Evolutionary conservation across 1,140 invertebrate species (phyloP), one percentile per base, ranked within the genome.

Genomic region (Ericerus pela): DNA sequence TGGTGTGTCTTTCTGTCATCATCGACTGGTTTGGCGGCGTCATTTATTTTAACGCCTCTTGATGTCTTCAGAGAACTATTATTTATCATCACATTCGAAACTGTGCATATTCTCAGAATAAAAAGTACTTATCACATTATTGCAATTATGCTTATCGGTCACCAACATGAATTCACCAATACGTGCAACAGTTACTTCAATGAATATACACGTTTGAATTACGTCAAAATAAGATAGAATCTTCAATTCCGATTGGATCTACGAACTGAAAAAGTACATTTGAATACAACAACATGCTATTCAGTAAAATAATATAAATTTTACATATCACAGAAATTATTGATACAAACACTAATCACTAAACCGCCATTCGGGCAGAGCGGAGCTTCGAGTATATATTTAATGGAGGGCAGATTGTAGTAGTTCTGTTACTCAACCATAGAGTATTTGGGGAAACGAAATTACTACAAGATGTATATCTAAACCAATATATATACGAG

Each of bases 301-400:
- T 33, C n/a, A n/a, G 30, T 33, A n/a, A 33, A 33, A 33, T 33
- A 33, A 33, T 33, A n/a, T 33, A n/a, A 33, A 33, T 33, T 33
- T 47, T 22, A 47, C 14, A 16, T 20, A 24, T 18, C 10, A 47
- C 41, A 22, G 26, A 5, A 47, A 47, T 24, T 5, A 24, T n/a
- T n/a, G n/a, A n/a, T 16, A 18, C n/a, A 47, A 47, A 47, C 41
- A 47, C 41, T 47, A 47, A 47, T 47, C 41, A 47, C 41, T 47
- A 47, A 47, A 47, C 41, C 41, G 41, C 41, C 41, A 47, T 47
- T 47, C 41, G 14, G 22, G 22, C 16, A 47, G 26, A 47, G 22
- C n/a, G n/a, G n/a, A n/a, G n/a, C n/a, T 33, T 33, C 30, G 8
- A 8, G n/a, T 33, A 8, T 33, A 33, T 33, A n/a, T 33, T 33